These are phyloP conservation scores for Torymus tubicola DNA, from an alignment of 2,888 invertebrate genomes.

Conservation along the genomic window DNA sequence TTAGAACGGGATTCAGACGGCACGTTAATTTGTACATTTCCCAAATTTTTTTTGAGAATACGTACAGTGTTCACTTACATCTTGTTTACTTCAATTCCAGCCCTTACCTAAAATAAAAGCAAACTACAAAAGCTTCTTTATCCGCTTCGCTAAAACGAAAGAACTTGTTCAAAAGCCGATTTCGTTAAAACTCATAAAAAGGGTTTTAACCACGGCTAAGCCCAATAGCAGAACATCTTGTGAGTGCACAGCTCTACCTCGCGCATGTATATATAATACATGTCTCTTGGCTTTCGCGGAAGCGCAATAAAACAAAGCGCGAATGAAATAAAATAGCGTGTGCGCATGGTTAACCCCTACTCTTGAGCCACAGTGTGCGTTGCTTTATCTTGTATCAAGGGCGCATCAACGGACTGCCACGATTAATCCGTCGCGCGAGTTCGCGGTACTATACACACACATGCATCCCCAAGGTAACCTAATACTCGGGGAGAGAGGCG, in stretches of 20 bases:
- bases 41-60: too few relatives aligned
- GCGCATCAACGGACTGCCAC: conserved; percentile 69
- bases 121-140: too few relatives aligned
- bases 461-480: conserved; percentile 66
- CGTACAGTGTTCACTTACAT: too few relatives aligned
- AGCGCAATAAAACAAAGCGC: conserved; percentile 13
- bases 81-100: too few relatives aligned
- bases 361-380: neutral
- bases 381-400: conserved; percentile 59
- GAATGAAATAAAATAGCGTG: neutral
- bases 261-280: neutral
- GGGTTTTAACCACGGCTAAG: too few relatives aligned
- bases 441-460: conserved; percentile 39
- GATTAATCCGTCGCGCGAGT: conserved; percentile 71
- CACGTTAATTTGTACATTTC: too few relatives aligned
- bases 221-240: neutral
- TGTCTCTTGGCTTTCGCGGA: conserved; percentile 15
- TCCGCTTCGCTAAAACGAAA: too few relatives aligned
- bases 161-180: too few relatives aligned
- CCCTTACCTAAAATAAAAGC: too few relatives aligned
- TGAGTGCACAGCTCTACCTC: neutral
- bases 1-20: too few relatives aligned
- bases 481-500: conserved; percentile 63
- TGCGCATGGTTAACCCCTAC: too few relatives aligned
- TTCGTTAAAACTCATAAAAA: too few relatives aligned